These are phyloP conservation scores for Fragum whitleyi DNA, from an alignment of 2,888 invertebrate species.

Conservation along the genomic window DNA sequence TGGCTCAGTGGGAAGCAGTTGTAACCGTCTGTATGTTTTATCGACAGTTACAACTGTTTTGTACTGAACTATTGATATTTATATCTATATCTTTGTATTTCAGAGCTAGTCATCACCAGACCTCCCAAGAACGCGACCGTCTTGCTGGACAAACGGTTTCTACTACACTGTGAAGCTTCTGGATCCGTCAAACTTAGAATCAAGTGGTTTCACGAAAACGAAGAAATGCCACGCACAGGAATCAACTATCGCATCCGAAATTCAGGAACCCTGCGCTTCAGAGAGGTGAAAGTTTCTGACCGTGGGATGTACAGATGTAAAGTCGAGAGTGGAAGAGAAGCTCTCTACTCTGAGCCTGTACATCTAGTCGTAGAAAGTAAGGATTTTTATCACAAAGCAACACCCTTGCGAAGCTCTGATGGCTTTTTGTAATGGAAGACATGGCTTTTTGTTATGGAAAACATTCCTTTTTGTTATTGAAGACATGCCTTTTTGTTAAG, in stretches of 20 bases:
- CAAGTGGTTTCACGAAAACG: conserved; percentile 74
- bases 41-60: too few species aligned
- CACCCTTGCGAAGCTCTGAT: too few species aligned
- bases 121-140: conserved; percentile 77
- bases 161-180: conserved; percentile 73
- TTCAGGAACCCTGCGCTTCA: conserved; percentile 74
- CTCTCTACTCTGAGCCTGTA: conserved; percentile 65
- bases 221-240: conserved; percentile 65
- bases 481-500: too few species aligned
- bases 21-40: too few species aligned
- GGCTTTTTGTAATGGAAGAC: too few species aligned
- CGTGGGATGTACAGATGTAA: conserved; percentile 76
- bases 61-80: too few species aligned
- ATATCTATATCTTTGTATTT: conserved; percentile 50
- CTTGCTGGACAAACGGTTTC: conserved; percentile 66
- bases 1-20: too few species aligned
- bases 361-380: conserved; percentile 77
- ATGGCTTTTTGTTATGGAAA: too few species aligned
- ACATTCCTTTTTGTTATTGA: too few species aligned
- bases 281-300: conserved; percentile 69
- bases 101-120: conserved; percentile 73
- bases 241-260: conserved; percentile 70
- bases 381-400: conserved; percentile 4
- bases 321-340: conserved; percentile 68
- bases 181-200: conserved; percentile 63